Evolutionary conservation across 2,888 invertebrate species (phyloP).

Genomic region (Trissolcus brochymenae): DNA sequence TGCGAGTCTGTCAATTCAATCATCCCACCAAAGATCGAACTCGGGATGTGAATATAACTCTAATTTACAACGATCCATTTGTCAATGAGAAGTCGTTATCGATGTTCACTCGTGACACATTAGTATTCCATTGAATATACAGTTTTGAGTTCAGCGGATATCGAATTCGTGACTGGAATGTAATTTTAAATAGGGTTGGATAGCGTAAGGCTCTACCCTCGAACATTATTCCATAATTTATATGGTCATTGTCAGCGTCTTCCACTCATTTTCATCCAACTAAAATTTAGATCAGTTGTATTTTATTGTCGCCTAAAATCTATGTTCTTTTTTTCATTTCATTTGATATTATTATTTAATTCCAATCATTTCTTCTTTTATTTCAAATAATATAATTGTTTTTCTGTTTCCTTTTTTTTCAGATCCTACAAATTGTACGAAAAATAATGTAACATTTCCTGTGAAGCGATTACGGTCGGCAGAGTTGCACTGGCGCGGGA

Average conservation of each 20-base stretch:
- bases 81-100: constrained; percentile 10
- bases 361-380: too few species aligned
- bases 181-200: background rate
- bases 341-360: too few species aligned
- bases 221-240: too few species aligned
- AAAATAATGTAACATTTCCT: background rate
- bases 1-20: background rate
- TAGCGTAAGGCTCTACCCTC: background rate
- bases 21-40: too few species aligned
- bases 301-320: too few species aligned
- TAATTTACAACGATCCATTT: constrained; percentile 5
- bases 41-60: constrained; percentile 5
- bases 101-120: constrained; percentile 10
- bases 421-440: too few species aligned
- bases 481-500: constrained; percentile 26
- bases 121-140: constrained; percentile 13
- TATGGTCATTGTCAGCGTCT: too few species aligned
- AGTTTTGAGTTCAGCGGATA: constrained; percentile 7
- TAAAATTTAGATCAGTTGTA: too few species aligned
- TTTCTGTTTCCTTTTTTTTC: too few species aligned
- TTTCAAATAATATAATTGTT: too few species aligned
- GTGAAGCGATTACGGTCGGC: constrained; percentile 19
- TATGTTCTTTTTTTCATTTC: too few species aligned
- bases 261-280: too few species aligned
- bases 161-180: constrained; percentile 24